phyloP scores from a whole-genome alignment of 2,888 invertebrate genomes.

The Drosophila vallismaia region DNA sequence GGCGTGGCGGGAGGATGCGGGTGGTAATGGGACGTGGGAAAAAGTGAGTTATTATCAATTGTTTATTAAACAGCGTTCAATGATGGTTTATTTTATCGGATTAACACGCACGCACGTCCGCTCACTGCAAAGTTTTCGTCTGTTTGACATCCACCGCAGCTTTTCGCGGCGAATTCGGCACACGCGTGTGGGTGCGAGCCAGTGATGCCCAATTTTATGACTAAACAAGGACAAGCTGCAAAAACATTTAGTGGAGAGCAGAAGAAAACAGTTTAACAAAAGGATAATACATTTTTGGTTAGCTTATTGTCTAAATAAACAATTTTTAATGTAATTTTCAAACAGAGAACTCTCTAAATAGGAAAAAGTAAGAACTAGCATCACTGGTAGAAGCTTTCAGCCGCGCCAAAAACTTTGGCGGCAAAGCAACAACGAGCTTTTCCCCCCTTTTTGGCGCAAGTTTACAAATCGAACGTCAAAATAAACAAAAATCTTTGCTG shows the following conservation, averaged over 20 bases:
- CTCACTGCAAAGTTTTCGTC: slow-evolving; percentile 2
- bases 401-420: neutral
- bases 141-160: neutral
- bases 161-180: neutral
- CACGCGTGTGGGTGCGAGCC: neutral
- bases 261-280: no score
- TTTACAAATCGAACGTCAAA: neutral
- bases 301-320: no score
- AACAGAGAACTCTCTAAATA: no score
- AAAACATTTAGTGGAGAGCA: no score
- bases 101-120: slow-evolving; percentile 1
- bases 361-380: no score
- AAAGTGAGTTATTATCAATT: neutral
- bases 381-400: neutral
- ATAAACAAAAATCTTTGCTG: no score
- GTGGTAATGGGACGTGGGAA: neutral
- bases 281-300: no score
- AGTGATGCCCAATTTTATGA: no score
- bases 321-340: no score
- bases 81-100: neutral
- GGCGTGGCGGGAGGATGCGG: slow-evolving; percentile 1
- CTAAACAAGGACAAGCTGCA: no score
- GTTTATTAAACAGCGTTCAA: neutral
- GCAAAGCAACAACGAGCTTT: neutral
- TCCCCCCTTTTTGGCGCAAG: neutral